Base-by-base conservation (phyloP, 2,113 vertebrate species). In the Conger conger region DNA sequence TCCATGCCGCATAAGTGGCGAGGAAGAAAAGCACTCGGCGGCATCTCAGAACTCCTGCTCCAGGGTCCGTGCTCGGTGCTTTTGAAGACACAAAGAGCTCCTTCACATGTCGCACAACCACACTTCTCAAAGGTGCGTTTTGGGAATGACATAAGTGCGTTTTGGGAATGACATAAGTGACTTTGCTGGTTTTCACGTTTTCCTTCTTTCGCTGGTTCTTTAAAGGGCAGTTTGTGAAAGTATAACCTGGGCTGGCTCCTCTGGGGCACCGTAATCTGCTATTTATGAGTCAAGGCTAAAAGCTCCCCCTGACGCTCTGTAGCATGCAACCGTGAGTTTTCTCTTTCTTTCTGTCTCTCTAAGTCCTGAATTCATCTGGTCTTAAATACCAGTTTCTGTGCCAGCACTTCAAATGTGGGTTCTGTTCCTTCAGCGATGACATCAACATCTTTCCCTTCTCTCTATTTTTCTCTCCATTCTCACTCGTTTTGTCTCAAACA, bases 341-440 rank as follows among this genome's bases (percentile, higher is more conserved):
- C 88, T 84, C 57, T 63, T 8, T 63, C 23, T 63, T 8, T 63
- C 20, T 5, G 2, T 63, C 57, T 23, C 57, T 63, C 91, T 89
- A 83, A 88, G 37, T 38, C 88, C 38, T 91, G 79, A 88, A 93
- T 91, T 87, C 35, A 85, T 91, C 79, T 90, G 91, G 91, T 91
- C 89, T 92, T 93, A 94, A 94, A 90, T 89, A 94, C 85, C 82
- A 84, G 83, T 87, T 76, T 84, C 92, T 84, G 88, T 92, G 86
- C 88, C 87, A 89, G 53, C 40, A 79, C 89, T 91, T 94, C 89
- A 93, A 87, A 92, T 94, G 92, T 94, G 92, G 90, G 94, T 94
- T 94, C 88, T 89, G 30, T 94, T 94, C 92, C 87, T 94, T 0
- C 17, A 86, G 91, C 88, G 87, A 89, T 92, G 92, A 92, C 93